phyloP scores from a whole-genome alignment of 2,113 vertebrate species.

The Setophaga petechia region DNA sequence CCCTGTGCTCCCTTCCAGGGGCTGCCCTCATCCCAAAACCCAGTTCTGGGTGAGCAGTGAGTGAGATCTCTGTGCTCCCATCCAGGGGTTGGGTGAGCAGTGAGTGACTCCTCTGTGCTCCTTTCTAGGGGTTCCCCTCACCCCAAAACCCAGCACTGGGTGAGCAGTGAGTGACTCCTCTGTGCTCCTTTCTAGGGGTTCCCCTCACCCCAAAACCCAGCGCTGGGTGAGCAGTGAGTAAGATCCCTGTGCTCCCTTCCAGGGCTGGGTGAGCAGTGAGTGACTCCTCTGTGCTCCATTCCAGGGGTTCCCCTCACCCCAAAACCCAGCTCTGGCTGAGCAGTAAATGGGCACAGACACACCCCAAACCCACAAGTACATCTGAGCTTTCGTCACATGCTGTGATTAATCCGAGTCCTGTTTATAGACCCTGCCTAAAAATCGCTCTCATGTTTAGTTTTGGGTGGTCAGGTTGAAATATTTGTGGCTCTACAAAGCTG shows the following conservation, averaged over 20 bases:
- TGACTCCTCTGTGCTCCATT: accelerated
- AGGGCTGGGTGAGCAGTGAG: too few species aligned
- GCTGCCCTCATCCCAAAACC: too few species aligned
- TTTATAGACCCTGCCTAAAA: neutral
- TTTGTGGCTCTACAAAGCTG: neutral
- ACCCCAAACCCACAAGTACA: accelerated
- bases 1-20: neutral
- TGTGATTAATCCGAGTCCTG: neutral
- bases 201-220: too few species aligned
- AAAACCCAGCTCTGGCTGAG: neutral
- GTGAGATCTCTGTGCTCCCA: too few species aligned
- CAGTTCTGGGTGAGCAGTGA: too few species aligned
- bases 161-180: slow-evolving; percentile 68
- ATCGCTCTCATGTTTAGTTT: neutral
- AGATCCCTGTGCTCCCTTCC: neutral
- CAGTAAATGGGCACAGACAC: neutral
- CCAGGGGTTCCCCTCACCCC: too few species aligned
- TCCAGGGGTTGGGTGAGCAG: neutral
- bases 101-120: slow-evolving; percentile 57
- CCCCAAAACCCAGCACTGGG: too few species aligned
- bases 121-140: too few species aligned
- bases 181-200: neutral
- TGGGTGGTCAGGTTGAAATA: neutral
- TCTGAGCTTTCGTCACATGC: accelerated
- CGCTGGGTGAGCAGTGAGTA: too few species aligned